Percentiles rank a stretch among this genome's conserved stretches.
These are phyloP conservation scores for Phalacrocorax pelagicus DNA, from an alignment of 2,113 vertebrate genomes.

Conservation along the genomic window DNA sequence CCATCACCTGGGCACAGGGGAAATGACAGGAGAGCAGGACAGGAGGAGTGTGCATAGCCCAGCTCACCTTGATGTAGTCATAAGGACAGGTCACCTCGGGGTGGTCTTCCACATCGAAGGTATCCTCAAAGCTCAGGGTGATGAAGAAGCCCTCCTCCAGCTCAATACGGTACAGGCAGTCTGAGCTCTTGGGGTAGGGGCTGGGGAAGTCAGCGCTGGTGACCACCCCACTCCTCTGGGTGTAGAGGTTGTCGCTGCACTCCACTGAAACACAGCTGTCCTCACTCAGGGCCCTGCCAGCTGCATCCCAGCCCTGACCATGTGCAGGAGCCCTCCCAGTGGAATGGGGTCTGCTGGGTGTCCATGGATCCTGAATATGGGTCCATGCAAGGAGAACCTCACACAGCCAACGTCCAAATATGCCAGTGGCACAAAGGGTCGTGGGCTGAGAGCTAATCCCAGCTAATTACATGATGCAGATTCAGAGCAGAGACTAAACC, in stretches of 20 bases:
- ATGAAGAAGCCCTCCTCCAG: slow-evolving; percentile 88
- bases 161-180: slow-evolving; percentile 86
- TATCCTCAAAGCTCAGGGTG: slow-evolving; percentile 85
- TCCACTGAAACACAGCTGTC: slow-evolving; percentile 81
- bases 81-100: slow-evolving; percentile 91
- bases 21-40: accelerated
- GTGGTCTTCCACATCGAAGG: slow-evolving; percentile 93
- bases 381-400: background rate
- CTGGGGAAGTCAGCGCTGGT: slow-evolving; percentile 86
- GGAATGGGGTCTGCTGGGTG: background rate
- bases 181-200: slow-evolving; percentile 91
- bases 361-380: background rate
- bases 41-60: background rate
- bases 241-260: slow-evolving; percentile 88
- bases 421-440: background rate
- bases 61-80: slow-evolving; percentile 89
- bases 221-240: slow-evolving; percentile 82
- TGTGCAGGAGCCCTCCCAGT: background rate
- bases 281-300: background rate
- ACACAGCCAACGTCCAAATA: background rate
- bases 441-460: background rate
- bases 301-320: background rate
- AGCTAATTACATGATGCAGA: background rate
- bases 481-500: background rate
- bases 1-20: background rate